A percentile compares a stretch with the other conserved stretches of the same genome.
Evolutionary conservation across 2,113 vertebrate species (phyloP).

Genomic region (Aspidoscelis tigris): DNA sequence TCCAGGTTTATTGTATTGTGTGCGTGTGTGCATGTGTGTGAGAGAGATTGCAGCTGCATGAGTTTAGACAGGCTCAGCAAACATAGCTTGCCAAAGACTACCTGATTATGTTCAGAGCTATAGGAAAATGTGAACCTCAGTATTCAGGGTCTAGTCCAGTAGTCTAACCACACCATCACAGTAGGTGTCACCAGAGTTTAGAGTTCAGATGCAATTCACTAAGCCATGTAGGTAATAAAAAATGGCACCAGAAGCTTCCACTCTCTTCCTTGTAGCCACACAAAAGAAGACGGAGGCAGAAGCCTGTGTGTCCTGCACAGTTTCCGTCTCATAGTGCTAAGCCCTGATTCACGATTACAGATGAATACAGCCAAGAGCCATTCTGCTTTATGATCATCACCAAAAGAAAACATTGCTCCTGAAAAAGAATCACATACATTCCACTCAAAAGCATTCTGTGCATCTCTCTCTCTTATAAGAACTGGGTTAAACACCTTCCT

Average conservation of each 20-base stretch:
- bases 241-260: neutral
- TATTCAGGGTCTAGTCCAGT: too few species aligned
- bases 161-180: too few species aligned
- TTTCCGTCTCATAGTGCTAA: neutral
- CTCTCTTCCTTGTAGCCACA: neutral
- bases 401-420: neutral
- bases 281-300: neutral
- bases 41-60: too few species aligned
- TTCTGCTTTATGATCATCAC: neutral
- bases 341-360: neutral
- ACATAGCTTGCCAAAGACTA: too few species aligned
- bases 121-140: too few species aligned
- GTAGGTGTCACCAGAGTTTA: neutral
- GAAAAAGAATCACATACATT: neutral
- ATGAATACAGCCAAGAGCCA: neutral
- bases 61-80: too few species aligned
- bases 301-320: neutral
- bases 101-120: too few species aligned
- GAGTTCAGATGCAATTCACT: neutral
- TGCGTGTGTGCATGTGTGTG: too few species aligned
- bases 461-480: fast-evolving
- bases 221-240: neutral
- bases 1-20: too few species aligned
- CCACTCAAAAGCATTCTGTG: neutral
- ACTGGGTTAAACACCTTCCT: neutral